Percentiles rank a stretch among this genome's conserved stretches.
Evolutionary conservation across 2,888 invertebrate species (phyloP).

Genomic region (Ommatoiulus sabulosus): DNA sequence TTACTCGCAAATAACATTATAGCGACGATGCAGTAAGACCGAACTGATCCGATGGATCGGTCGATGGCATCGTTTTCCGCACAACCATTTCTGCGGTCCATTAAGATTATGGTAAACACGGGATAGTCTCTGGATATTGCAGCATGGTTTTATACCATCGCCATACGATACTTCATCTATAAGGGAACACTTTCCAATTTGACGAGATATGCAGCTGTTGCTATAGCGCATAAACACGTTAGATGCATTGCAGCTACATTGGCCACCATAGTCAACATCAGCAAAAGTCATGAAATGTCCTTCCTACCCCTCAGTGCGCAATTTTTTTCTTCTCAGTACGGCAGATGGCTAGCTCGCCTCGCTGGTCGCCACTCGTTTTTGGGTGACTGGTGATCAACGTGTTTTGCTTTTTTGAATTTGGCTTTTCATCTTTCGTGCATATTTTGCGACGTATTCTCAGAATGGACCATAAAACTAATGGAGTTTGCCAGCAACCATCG

Average conservation of each 20-base stretch:
- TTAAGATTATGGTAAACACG: constrained; percentile 46
- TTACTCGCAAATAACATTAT: background rate
- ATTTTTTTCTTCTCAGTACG: background rate
- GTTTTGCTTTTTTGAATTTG: background rate
- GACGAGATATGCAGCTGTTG: constrained; percentile 31
- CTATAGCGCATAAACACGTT: constrained; percentile 21
- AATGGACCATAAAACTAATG: constrained; percentile 45
- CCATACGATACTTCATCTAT: constrained; percentile 16
- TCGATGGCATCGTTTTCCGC: constrained; percentile 21
- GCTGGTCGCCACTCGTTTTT: background rate
- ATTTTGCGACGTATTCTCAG: background rate
- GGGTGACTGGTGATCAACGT: constrained; percentile 41
- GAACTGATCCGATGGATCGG: background rate
- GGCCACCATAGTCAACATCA: background rate
- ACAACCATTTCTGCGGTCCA: constrained; percentile 20
- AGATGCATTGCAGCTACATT: background rate
- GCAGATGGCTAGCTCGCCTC: background rate
- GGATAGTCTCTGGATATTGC: background rate
- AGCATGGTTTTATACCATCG: background rate
- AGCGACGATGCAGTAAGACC: background rate
- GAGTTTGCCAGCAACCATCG: background rate
- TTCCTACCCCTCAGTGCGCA: background rate
- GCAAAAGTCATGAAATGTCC: constrained; percentile 30
- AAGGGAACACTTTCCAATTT: constrained; percentile 30
- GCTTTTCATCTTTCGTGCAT: constrained; percentile 7